These are phyloP conservation scores for Semibalanus balanoides DNA, from an alignment of 1,140 invertebrate species.

Conservation along the genomic window DNA sequence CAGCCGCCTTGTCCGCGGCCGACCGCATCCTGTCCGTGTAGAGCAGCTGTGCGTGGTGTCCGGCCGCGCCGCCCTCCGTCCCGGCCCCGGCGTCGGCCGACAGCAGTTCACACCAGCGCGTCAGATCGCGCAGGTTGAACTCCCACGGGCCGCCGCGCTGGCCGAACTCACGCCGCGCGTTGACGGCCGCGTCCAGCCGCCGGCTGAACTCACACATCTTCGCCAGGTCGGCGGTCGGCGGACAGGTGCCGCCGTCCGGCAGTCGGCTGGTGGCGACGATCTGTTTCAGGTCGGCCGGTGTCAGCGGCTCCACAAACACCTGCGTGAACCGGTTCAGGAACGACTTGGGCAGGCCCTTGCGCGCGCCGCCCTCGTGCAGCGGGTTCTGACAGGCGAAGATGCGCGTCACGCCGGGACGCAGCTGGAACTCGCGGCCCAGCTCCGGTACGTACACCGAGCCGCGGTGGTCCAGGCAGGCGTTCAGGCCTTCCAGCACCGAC, in stretches of 20 bases:
- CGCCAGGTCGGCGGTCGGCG: conserved; percentile 36
- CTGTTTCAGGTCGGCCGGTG: conserved; percentile 53
- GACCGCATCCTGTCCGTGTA: conserved; percentile 36
- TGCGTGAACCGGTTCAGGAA: conserved; percentile 96
- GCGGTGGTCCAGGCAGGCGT: conserved; percentile 95
- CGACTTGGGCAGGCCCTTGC: conserved; percentile 88
- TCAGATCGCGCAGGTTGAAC: conserved; percentile 89
- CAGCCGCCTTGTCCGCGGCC: conserved; percentile 25
- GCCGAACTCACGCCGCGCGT: conserved; percentile 48
- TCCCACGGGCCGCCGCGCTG: conserved; percentile 75
- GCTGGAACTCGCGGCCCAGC: conserved; percentile 67
- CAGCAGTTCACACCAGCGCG: conserved; percentile 26
- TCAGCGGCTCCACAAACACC: conserved; percentile 71
- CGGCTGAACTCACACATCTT: conserved; percentile 72
- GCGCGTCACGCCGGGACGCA: conserved; percentile 52
- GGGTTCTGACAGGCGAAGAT: conserved; percentile 99
- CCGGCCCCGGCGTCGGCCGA: not conserved
- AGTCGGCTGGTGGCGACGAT: conserved; percentile 28
- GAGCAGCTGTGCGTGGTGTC: conserved; percentile 23
- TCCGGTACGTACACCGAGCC: conserved; percentile 94
- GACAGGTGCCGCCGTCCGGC: conserved; percentile 29
- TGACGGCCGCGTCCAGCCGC: conserved; percentile 45
- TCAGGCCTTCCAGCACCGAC: conserved; percentile 92
- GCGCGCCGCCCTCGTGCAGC: conserved; percentile 81
- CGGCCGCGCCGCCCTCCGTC: too few species aligned